Conservation (phyloP, 1,140 invertebrate genomes). For the Metaphire vulgaris region DNA sequence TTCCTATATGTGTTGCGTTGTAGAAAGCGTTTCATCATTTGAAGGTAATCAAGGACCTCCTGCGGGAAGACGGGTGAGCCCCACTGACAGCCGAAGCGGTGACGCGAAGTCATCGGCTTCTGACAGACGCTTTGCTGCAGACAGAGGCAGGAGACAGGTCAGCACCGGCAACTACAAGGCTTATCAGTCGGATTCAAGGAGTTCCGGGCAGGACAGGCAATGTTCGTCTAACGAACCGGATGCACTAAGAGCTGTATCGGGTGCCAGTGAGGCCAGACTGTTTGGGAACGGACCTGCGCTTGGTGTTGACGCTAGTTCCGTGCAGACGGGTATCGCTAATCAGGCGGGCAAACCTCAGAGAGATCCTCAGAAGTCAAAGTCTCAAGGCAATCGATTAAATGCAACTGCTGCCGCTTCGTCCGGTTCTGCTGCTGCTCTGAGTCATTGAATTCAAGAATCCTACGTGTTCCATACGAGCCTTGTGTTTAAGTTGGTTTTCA, state of each 20-base stretch:
- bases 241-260: not conserved
- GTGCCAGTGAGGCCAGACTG: not conserved
- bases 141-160: not conserved
- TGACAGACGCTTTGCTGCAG: no score
- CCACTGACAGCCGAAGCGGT: not conserved
- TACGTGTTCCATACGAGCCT: no score
- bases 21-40: not conserved
- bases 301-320: not conserved
- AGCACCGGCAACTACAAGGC: not conserved
- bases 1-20: not conserved
- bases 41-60: not conserved
- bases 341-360: not conserved
- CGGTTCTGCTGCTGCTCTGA: not conserved
- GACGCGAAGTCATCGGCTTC: no score
- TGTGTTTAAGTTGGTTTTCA: no score
- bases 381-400: not conserved
- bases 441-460: no score
- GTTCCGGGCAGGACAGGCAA: not conserved
- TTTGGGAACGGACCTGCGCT: not conserved
- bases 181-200: not conserved
- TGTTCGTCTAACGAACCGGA: not conserved
- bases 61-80: not conserved
- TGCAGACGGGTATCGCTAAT: not conserved
- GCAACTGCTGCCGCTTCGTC: no score
- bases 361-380: not conserved